Conservation (phyloP, 1,140 invertebrate species). For the Orussus abietinus region DNA sequence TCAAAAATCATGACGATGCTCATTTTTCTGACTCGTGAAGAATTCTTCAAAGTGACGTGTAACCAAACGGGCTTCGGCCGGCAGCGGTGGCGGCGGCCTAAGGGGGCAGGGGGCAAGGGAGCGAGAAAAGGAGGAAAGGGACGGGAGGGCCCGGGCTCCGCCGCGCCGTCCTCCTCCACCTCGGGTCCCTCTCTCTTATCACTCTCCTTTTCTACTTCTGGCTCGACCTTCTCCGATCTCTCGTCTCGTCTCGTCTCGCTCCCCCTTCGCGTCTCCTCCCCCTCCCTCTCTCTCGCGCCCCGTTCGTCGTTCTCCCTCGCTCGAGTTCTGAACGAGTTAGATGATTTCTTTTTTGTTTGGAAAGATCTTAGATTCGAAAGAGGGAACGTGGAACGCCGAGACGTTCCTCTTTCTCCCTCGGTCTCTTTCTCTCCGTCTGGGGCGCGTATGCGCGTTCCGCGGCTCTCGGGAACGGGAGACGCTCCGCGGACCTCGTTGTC, state of each 20-base stretch:
- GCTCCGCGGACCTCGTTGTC: neutral
- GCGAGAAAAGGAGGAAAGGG: constrained; percentile 1
- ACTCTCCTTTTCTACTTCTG: constrained; percentile 6
- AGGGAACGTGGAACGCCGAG: neutral
- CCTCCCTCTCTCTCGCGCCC: neutral
- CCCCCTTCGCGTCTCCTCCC: neutral
- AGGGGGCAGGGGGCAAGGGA: constrained; percentile 7
- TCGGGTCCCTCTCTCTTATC: constrained; percentile 15
- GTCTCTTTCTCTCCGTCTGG: neutral
- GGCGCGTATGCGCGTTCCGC: too few relatives aligned
- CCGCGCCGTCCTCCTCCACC: constrained; percentile 23
- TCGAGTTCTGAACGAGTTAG: neutral
- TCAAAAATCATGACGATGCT: constrained; percentile 57
- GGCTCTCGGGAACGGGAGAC: too few relatives aligned
- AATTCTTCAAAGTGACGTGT: constrained; percentile 54
- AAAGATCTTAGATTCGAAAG: constrained; percentile 12
- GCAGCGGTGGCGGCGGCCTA: constrained; percentile 13
- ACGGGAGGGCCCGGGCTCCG: constrained; percentile 2
- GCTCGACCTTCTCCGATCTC: constrained; percentile 18
- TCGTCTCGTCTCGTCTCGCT: constrained; percentile 12
- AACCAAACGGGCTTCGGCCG: constrained; percentile 42
- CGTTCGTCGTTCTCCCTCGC: too few relatives aligned
- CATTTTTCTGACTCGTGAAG: constrained; percentile 55
- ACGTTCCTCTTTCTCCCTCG: neutral
- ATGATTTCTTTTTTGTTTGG: constrained; percentile 3